Conservation (phyloP, 2,888 invertebrate genomes). For the Protophormia terraenovae region DNA sequence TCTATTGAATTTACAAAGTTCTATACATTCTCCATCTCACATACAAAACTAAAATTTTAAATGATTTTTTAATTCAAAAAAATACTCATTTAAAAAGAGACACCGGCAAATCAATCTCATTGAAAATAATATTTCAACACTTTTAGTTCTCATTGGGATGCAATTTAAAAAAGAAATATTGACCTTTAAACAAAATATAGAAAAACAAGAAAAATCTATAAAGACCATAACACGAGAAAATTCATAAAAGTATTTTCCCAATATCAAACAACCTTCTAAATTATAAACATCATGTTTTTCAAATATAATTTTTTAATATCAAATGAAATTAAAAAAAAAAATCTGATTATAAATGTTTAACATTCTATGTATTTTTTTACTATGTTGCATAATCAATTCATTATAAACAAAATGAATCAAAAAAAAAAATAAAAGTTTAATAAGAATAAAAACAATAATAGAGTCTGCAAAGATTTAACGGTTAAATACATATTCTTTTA, state of each 20-base stretch:
- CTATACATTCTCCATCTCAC: background rate
- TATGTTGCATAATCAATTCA: conserved; percentile 45
- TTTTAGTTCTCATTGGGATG: conserved; percentile 4
- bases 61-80: background rate
- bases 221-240: conserved; percentile 20
- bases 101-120: too few species aligned
- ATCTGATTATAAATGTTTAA: background rate
- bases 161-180: conserved; percentile 21
- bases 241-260: conserved; percentile 37
- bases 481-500: background rate
- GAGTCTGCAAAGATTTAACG: background rate
- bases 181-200: conserved; percentile 39
- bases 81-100: background rate
- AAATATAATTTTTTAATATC: background rate
- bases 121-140: background rate
- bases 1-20: background rate
- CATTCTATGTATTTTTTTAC: background rate
- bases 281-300: conserved; percentile 32
- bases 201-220: conserved; percentile 20
- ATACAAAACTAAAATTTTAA: background rate
- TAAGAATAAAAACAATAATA: background rate
- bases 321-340: background rate
- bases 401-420: conserved; percentile 6
- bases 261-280: conserved; percentile 40
- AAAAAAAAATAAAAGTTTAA: background rate